A percentile compares a stretch with the other conserved stretches of the same genome.
These are phyloP conservation scores for Mycalesis mineus DNA, from an alignment of 2,888 invertebrate genomes.

Conservation along the genomic window DNA sequence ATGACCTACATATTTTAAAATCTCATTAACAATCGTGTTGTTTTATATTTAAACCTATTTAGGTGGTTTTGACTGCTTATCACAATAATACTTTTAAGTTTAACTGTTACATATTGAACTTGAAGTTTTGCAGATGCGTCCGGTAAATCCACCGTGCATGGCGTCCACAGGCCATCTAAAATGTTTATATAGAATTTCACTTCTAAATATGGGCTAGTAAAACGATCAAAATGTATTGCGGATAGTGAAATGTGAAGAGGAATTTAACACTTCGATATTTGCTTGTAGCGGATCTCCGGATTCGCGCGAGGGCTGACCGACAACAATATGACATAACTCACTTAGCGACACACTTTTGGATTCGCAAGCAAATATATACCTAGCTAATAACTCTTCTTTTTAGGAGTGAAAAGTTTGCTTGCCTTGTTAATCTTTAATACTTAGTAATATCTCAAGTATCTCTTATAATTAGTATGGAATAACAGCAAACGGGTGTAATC, in stretches of 20 bases:
- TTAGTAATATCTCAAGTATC: not conserved
- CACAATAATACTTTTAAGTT: too few relatives aligned
- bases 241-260: constrained; percentile 37
- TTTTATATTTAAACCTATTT: not conserved
- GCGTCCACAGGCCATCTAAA: too few relatives aligned
- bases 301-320: constrained; percentile 32
- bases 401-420: constrained; percentile 12
- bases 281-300: constrained; percentile 49
- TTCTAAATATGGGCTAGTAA: constrained; percentile 26
- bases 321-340: constrained; percentile 50
- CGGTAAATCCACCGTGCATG: too few relatives aligned
- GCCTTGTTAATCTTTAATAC: not conserved
- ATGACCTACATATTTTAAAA: constrained; percentile 18
- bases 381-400: constrained; percentile 36
- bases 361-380: constrained; percentile 48
- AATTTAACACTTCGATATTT: constrained; percentile 43
- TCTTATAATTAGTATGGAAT: too few relatives aligned
- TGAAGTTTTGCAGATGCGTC: too few relatives aligned
- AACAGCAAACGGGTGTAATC: too few relatives aligned
- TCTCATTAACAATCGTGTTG: constrained; percentile 6
- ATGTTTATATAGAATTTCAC: constrained; percentile 16
- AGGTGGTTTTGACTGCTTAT: not conserved
- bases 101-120: too few relatives aligned
- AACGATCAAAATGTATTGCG: constrained; percentile 21
- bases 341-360: constrained; percentile 48